Evolutionary conservation across 2,113 vertebrate species (phyloP).

Genomic region (Epinephelus cyanopodus): DNA sequence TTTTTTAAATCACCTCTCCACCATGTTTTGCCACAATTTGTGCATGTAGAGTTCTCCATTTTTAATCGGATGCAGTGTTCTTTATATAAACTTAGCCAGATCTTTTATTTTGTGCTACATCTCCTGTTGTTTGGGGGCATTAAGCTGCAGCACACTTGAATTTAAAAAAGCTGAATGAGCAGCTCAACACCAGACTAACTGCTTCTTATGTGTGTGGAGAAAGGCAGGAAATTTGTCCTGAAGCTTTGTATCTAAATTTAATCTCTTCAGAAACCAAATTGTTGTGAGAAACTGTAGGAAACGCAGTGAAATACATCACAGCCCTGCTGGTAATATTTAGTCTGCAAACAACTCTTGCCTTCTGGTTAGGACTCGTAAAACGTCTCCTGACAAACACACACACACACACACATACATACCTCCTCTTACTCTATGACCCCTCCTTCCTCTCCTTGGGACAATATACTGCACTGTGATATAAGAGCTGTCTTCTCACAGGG

Average conservation of each 20-base stretch:
- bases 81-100: neutral
- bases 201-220: neutral
- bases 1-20: neutral
- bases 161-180: neutral
- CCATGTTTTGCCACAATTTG: neutral
- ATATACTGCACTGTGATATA: conserved; percentile 11
- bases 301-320: neutral
- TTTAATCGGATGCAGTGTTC: neutral
- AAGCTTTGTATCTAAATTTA: neutral
- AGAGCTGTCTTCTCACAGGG: conserved; percentile 8
- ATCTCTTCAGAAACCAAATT: conserved; percentile 9
- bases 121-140: conserved; percentile 35
- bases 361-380: neutral
- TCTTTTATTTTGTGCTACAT: neutral
- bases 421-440: conserved; percentile 15
- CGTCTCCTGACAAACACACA: neutral
- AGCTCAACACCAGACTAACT: neutral
- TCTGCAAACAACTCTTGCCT: conserved; percentile 14
- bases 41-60: neutral
- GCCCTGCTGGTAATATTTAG: neutral
- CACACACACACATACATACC: conserved; percentile 1
- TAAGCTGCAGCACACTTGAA: neutral
- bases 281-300: neutral
- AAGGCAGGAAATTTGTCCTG: neutral
- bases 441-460: conserved; percentile 29